phyloP scores from a whole-genome alignment of 1,140 invertebrate species.

The Cyphomyrmex costatus region DNA sequence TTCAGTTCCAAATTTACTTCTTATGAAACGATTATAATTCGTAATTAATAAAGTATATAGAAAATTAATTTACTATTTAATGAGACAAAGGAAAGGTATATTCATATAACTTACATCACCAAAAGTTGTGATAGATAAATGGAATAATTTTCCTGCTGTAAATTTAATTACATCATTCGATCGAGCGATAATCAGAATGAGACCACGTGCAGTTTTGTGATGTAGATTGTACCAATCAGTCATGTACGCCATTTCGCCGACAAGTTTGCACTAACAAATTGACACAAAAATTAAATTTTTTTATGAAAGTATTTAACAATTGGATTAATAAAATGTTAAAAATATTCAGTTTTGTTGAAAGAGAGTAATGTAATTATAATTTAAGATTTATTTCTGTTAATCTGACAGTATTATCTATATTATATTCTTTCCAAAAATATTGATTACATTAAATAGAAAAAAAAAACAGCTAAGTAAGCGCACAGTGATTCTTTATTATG shows the following conservation, averaged over 20 bases:
- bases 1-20: too few species aligned
- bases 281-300: background rate
- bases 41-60: too few species aligned
- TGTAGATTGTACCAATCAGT: constrained; percentile 53
- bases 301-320: background rate
- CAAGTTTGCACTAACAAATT: constrained; percentile 62
- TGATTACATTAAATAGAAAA: too few species aligned
- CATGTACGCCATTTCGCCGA: constrained; percentile 65
- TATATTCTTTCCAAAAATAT: too few species aligned
- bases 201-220: background rate
- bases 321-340: background rate
- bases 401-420: too few species aligned
- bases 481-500: too few species aligned
- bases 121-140: constrained; percentile 57
- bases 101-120: constrained; percentile 44
- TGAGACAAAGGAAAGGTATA: too few species aligned
- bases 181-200: constrained; percentile 67
- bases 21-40: too few species aligned
- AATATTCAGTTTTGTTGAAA: background rate
- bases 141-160: constrained; percentile 54
- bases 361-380: background rate
- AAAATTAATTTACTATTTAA: too few species aligned
- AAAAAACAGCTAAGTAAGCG: too few species aligned
- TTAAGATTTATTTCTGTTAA: too few species aligned
- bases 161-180: constrained; percentile 38